These are phyloP conservation scores for Mallotus villosus DNA, from an alignment of 2,797 vertebrate species.

Conservation along the genomic window DNA sequence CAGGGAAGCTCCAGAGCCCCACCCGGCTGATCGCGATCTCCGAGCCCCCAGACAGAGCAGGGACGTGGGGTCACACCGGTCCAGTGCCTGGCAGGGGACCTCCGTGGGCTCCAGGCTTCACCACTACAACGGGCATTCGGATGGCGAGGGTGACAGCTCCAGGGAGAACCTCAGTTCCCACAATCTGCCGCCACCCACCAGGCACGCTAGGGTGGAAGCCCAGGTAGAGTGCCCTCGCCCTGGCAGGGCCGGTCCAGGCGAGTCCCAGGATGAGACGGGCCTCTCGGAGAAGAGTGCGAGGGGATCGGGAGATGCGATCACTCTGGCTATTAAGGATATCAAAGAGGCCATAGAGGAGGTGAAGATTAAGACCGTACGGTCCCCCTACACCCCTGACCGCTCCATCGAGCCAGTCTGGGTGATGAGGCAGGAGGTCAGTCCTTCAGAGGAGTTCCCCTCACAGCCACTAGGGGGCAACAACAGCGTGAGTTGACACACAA, in stretches of 20 bases:
- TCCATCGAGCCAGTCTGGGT: constrained; percentile 96
- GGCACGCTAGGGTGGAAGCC: constrained; percentile 63
- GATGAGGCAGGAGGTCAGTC: constrained; percentile 92
- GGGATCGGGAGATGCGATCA: constrained; percentile 87
- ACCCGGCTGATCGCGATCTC: constrained; percentile 67
- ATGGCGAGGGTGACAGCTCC: constrained; percentile 82
- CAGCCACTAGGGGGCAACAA: constrained; percentile 73
- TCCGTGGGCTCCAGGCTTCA: constrained; percentile 91
- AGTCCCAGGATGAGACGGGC: constrained; percentile 63
- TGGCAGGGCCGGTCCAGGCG: constrained; percentile 46
- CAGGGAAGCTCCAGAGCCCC: constrained; percentile 69
- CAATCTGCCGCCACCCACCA: constrained; percentile 68
- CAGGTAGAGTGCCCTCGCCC: constrained; percentile 68
- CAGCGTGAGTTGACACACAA: constrained; percentile 23
- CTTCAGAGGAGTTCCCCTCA: constrained; percentile 78
- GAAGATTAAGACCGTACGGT: constrained; percentile 91
- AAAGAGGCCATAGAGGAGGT: constrained; percentile 96
- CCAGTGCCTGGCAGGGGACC: constrained; percentile 38
- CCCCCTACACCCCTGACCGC: constrained; percentile 93
- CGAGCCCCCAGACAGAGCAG: constrained; percentile 43
- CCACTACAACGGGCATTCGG: constrained; percentile 91
- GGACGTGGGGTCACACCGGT: constrained; percentile 29
- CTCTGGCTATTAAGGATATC: constrained; percentile 94
- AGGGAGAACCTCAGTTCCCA: constrained; percentile 83
- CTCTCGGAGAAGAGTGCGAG: constrained; percentile 74